Evolutionary conservation across 2,113 vertebrate species (phyloP).

Genomic region (Rhinogobius similis): DNA sequence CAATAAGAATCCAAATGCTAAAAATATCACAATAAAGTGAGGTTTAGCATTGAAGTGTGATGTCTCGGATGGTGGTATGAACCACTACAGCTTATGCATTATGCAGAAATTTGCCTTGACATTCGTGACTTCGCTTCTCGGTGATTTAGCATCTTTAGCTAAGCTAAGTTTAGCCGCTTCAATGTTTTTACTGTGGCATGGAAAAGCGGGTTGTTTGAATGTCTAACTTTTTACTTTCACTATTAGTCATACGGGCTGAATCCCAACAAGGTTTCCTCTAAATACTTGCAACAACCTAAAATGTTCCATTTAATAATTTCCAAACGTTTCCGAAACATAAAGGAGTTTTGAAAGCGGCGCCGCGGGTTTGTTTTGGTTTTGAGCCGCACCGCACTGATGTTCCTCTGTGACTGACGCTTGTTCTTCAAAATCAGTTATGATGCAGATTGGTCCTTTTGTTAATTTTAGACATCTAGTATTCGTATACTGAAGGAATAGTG

Average conservation of each 20-base stretch:
- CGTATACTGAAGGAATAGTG: neutral
- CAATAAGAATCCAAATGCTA: conserved; percentile 7
- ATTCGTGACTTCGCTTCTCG: neutral
- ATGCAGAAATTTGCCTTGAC: neutral
- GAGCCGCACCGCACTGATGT: conserved; percentile 22
- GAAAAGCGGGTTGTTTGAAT: neutral
- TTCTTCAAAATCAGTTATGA: neutral
- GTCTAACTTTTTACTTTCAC: neutral
- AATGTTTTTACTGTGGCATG: conserved; percentile 6
- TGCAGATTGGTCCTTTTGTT: neutral
- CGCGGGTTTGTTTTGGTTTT: conserved; percentile 21
- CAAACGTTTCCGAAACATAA: too few relatives aligned
- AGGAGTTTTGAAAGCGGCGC: conserved; percentile 17
- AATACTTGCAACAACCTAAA: neutral
- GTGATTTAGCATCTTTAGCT: conserved; percentile 32
- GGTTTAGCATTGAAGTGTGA: neutral
- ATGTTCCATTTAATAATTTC: neutral
- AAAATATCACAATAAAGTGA: neutral
- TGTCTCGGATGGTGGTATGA: fast-evolving
- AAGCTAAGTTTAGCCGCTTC: conserved; percentile 30
- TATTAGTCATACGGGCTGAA: neutral
- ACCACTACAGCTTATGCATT: fast-evolving
- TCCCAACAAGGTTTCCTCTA: neutral
- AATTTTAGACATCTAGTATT: neutral
- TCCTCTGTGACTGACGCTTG: conserved; percentile 16